Evolutionary conservation across 1,140 invertebrate species (phyloP).

Genomic region (Oncopeltus fasciatus): DNA sequence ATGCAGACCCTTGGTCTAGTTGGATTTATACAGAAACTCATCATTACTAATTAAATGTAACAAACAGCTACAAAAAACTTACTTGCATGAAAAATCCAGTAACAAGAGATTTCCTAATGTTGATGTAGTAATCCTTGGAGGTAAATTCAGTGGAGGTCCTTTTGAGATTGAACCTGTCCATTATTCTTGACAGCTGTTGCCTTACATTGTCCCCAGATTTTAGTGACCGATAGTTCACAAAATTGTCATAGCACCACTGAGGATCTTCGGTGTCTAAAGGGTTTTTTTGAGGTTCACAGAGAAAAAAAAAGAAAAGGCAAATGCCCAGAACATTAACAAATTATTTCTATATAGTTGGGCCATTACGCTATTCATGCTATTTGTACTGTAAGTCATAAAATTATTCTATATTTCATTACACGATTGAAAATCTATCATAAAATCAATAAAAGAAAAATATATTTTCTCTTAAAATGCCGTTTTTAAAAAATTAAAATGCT

Average conservation of each 20-base stretch:
- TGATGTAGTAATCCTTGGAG: conserved; percentile 96
- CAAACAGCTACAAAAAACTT: conserved; percentile 21
- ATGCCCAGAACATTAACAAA: too few relatives aligned
- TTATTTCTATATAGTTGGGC: too few relatives aligned
- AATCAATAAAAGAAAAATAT: too few relatives aligned
- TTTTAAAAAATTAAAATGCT: too few relatives aligned
- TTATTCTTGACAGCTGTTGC: conserved; percentile 67
- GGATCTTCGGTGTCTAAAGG: conserved; percentile 63
- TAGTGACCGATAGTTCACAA: conserved; percentile 93
- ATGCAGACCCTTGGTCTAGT: too few relatives aligned
- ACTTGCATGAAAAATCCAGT: conserved; percentile 99
- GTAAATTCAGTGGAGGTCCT: conserved; percentile 96
- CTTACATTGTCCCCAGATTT: conserved; percentile 84
- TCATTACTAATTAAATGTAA: not conserved
- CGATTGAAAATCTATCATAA: too few relatives aligned
- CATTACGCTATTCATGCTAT: too few relatives aligned
- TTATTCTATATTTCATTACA: too few relatives aligned
- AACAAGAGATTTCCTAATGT: conserved; percentile 94
- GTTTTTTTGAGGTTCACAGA: conserved; percentile 6
- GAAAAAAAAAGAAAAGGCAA: not conserved
- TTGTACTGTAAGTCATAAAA: too few relatives aligned
- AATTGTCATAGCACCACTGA: conserved; percentile 99
- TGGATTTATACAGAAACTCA: too few relatives aligned
- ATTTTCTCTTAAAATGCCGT: too few relatives aligned
- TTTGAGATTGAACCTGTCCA: conserved; percentile 86